A percentile compares a stretch with the other conserved stretches of the same genome.
These are phyloP conservation scores for Noctua fimbriata DNA, from an alignment of 2,888 invertebrate species.

Conservation along the genomic window DNA sequence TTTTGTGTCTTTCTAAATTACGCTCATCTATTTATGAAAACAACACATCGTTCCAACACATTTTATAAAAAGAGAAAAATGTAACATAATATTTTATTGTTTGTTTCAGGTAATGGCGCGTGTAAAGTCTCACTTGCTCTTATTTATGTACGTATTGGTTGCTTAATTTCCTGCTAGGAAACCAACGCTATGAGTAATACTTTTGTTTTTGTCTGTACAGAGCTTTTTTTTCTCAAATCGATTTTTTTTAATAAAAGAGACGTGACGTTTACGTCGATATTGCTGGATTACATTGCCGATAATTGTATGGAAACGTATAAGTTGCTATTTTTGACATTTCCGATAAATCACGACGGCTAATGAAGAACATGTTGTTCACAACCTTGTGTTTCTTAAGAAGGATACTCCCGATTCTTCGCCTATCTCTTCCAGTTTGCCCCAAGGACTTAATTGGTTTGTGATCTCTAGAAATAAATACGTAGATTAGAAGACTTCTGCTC, in stretches of 20 bases:
- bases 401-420: not conserved
- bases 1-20: not conserved
- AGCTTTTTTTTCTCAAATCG: not conserved
- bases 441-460: not conserved
- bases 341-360: not conserved
- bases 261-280: not conserved
- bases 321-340: not conserved
- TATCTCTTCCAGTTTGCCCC: not conserved
- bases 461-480: not conserved
- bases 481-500: not conserved
- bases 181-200: conserved; percentile 63
- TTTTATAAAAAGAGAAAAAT: conserved; percentile 48
- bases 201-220: conserved; percentile 54
- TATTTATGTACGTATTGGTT: conserved; percentile 81
- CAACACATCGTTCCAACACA: conserved; percentile 13
- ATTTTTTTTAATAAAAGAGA: not conserved
- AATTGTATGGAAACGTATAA: not conserved
- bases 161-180: conserved; percentile 77
- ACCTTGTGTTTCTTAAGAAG: not conserved
- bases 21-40: not conserved
- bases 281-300: not conserved
- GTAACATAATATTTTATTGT: conserved; percentile 74
- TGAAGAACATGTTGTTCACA: not conserved
- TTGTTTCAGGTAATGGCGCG: conserved; percentile 87
- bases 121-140: conserved; percentile 75